Conservation (phyloP, 2,888 invertebrate genomes). For the Standfussiana lucernea region DNA sequence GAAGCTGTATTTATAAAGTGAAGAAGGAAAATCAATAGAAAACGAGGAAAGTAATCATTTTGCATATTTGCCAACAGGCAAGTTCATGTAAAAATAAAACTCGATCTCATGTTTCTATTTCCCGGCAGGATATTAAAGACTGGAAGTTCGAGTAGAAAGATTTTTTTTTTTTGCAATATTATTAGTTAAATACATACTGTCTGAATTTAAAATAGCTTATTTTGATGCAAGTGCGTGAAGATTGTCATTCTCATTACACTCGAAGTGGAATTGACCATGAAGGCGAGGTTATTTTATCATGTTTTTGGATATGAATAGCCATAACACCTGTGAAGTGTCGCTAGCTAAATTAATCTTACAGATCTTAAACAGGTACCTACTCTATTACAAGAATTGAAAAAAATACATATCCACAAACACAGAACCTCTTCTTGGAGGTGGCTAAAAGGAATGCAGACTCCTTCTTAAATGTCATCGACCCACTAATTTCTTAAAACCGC, state of each 20-base stretch:
- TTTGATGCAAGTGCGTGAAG: background rate
- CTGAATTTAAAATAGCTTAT: background rate
- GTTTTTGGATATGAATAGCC: background rate
- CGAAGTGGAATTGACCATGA: background rate
- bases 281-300: background rate
- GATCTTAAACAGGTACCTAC: background rate
- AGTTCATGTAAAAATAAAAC: background rate
- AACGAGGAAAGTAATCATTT: slow-evolving; percentile 2
- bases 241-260: background rate
- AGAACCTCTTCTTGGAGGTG: background rate
- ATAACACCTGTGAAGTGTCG: background rate
- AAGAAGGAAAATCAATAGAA: slow-evolving; percentile 18
- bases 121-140: background rate
- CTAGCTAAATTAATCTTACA: background rate
- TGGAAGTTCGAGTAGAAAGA: background rate
- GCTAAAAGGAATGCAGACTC: background rate
- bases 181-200: background rate
- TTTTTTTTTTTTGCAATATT: background rate
- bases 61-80: slow-evolving; percentile 43
- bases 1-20: background rate
- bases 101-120: background rate
- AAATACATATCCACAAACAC: background rate
- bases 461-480: background rate
- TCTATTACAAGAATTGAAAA: background rate
- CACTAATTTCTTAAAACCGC: no score